Conservation (phyloP, 2,888 invertebrate genomes). For the Pachydiplax longipennis region DNA sequence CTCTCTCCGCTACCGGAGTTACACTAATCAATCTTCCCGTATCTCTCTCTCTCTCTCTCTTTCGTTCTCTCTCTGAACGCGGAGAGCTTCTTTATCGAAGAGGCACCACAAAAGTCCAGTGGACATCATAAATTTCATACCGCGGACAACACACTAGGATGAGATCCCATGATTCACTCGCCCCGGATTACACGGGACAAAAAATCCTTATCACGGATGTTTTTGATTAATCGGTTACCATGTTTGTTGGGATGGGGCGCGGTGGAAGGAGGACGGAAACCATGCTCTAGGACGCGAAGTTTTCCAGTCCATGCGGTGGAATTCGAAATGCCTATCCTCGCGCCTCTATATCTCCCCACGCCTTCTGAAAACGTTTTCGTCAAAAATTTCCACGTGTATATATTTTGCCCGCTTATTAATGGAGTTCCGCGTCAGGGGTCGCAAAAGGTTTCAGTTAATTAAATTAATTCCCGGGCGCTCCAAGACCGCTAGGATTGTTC, state of each 20-base stretch:
- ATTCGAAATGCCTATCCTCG: too few species aligned
- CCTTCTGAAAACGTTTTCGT: too few species aligned
- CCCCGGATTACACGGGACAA: conserved; percentile 16
- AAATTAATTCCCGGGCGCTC: too few species aligned
- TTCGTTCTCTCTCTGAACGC: background rate
- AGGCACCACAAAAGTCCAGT: background rate
- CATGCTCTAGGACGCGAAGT: too few species aligned
- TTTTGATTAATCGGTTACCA: conserved; percentile 35
- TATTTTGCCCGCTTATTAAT: too few species aligned
- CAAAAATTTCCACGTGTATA: too few species aligned
- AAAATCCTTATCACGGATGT: conserved; percentile 13
- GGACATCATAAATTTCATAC: conserved; percentile 17
- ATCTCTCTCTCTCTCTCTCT: background rate
- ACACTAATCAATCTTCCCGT: background rate
- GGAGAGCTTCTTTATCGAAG: background rate
- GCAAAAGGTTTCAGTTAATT: too few species aligned
- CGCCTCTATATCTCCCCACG: too few species aligned
- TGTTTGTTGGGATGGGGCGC: background rate
- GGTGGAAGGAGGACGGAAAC: background rate
- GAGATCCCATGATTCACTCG: background rate
- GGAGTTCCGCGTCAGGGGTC: too few species aligned
- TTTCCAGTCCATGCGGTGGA: too few species aligned
- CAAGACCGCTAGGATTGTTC: too few species aligned
- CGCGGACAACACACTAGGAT: conserved; percentile 12
- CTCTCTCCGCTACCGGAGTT: background rate